Evolutionary conservation across 2,888 invertebrate genomes (phyloP).

Genomic region (Malthinus flaveolus): DNA sequence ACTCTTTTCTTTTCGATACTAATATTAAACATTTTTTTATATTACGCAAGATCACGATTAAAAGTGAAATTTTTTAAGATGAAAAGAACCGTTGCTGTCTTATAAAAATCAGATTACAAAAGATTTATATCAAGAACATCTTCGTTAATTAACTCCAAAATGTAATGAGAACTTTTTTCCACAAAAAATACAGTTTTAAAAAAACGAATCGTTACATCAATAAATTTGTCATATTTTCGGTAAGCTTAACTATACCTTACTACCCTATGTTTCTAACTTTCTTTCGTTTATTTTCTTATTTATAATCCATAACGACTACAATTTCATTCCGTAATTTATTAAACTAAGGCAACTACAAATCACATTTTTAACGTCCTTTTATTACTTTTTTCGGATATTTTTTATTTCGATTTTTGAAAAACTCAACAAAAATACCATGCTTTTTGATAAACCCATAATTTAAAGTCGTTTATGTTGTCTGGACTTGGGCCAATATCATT

Average conservation of each 20-base stretch:
- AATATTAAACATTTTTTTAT: no score
- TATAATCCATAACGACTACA: no score
- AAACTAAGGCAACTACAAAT: slow-evolving; percentile 1
- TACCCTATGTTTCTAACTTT: no score
- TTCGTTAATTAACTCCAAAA: slow-evolving; percentile 2
- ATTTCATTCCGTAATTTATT: not conserved
- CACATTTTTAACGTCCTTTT: slow-evolving; percentile 2
- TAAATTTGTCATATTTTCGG: no score
- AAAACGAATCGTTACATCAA: no score
- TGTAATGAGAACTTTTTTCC: not conserved
- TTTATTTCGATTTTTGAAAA: not conserved
- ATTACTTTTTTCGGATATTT: not conserved
- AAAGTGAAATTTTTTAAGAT: no score
- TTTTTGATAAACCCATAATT: slow-evolving; percentile 12
- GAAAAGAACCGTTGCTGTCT: no score
- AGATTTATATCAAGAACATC: slow-evolving; percentile 4
- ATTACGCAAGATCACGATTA: no score
- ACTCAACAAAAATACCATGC: slow-evolving; percentile 5
- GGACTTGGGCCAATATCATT: slow-evolving; percentile 14
- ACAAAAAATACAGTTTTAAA: not conserved
- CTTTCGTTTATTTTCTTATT: no score
- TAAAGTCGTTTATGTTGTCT: slow-evolving; percentile 8
- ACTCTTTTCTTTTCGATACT: no score
- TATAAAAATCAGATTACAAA: not conserved
- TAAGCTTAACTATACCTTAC: no score